Percentiles rank a stretch among this genome's conserved stretches.
phyloP scores from a whole-genome alignment of 2,113 vertebrate species.

The Catharus bicknelli region DNA sequence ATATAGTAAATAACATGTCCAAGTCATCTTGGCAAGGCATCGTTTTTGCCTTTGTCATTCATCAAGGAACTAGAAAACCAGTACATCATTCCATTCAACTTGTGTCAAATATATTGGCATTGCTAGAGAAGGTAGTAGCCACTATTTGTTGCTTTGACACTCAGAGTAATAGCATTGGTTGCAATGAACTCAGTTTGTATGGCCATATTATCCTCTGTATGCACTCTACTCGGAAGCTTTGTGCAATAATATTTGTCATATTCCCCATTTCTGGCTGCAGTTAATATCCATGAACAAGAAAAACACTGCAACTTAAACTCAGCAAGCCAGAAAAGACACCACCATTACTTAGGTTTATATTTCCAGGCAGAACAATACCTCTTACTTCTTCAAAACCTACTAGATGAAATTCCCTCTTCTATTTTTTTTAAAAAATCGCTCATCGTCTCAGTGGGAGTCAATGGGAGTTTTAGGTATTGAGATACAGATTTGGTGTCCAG shows the following conservation, averaged over 20 bases:
- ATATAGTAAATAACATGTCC: neutral
- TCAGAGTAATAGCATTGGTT: constrained; percentile 33
- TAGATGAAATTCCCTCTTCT: neutral
- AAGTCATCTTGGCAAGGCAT: neutral
- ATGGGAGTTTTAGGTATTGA: neutral
- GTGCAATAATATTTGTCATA: constrained; percentile 32
- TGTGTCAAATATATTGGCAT: constrained; percentile 33
- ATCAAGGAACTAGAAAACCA: neutral
- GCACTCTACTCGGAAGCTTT: constrained; percentile 2
- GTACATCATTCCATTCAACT: neutral
- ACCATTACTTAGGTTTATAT: neutral
- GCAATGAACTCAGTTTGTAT: constrained; percentile 27
- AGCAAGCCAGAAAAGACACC: constrained; percentile 30
- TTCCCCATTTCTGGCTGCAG: constrained; percentile 33
- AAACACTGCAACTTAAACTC: neutral
- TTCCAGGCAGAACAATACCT: neutral
- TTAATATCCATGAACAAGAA: constrained; percentile 31
- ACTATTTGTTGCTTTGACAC: constrained; percentile 67
- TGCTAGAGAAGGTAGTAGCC: constrained; percentile 21
- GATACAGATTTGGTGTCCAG: neutral
- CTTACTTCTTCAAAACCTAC: neutral
- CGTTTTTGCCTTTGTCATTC: neutral
- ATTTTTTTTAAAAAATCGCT: neutral
- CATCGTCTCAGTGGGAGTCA: neutral
- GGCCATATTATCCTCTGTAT: constrained; percentile 13